phyloP scores from a whole-genome alignment of 1,140 invertebrate species.

The Drosophila tani region DNA sequence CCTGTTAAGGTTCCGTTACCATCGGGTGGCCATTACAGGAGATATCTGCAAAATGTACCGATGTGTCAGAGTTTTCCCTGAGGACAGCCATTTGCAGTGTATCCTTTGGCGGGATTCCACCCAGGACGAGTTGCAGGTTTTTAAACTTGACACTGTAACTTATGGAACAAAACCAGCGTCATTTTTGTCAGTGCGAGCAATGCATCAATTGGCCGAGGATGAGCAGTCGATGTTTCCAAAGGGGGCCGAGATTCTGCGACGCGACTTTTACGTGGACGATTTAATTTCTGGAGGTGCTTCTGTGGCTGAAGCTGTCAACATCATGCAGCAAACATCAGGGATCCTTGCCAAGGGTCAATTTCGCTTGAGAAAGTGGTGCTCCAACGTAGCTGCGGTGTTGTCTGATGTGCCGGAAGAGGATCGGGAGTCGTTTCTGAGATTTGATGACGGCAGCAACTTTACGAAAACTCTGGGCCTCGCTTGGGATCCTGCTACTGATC shows the following conservation, averaged over 20 bases:
- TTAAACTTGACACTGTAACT: not conserved
- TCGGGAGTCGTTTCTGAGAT: constrained; percentile 4
- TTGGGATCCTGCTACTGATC: too few relatives aligned
- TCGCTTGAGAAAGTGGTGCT: not conserved
- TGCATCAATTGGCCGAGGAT: not conserved
- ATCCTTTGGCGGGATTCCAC: constrained; percentile 1
- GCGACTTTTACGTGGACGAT: too few relatives aligned
- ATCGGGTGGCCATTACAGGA: too few relatives aligned
- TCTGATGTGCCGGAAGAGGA: not conserved
- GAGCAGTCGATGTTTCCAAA: too few relatives aligned
- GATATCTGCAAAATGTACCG: too few relatives aligned
- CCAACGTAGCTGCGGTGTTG: not conserved
- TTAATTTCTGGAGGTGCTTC: too few relatives aligned
- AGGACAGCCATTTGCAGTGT: constrained; percentile 4
- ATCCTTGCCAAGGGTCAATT: constrained; percentile 2
- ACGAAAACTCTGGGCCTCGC: constrained; percentile 1
- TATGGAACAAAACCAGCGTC: not conserved
- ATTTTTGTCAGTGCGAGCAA: constrained; percentile 4
- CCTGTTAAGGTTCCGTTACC: too few relatives aligned
- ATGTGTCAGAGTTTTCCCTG: not conserved
- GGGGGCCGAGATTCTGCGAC: too few relatives aligned
- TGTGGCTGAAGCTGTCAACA: not conserved
- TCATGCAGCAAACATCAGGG: not conserved
- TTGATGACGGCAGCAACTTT: constrained; percentile 5
- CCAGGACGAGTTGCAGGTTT: constrained; percentile 4